Evolutionary conservation across 2,888 invertebrate species (phyloP), one percentile per base, ranked within the genome.

Genomic region (Odontocerum albicorne): DNA sequence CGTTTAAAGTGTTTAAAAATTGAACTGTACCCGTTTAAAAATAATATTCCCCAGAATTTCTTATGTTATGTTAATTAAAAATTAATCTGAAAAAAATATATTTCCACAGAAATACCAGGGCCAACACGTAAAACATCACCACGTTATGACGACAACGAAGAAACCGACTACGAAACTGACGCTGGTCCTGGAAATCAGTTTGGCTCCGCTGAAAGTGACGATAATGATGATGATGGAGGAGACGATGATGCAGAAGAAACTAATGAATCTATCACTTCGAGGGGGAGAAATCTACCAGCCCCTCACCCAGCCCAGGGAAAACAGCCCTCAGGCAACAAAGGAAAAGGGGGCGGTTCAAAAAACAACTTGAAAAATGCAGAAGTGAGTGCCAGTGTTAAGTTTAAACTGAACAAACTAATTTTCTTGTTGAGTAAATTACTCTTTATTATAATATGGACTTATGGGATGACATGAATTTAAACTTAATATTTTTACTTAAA

Each of bases 131-230:
- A 35, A 27, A 31, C 49, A 12, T 36, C 49, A 1, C 39, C 38
- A 3, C 27, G 22, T n/a, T 51, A 52, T n/a, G 55, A 55, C 43
- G 84, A 83, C 68, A 84, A 85, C 69, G 84, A 86, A 54, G 72
- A 67, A 62, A 72, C 70, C 46, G 75, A 72, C 60, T 72, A 74
- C 1, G 74, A 76, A 2, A 71, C 75, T 33, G 64, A 75, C 63
- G 73, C 75, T 65, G 74, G 72, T 1, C 84, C 86, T 61, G 84
- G 85, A 67, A 83, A 87, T 65, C 84, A 84, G 65, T 84, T 83
- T 61, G 87, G 86, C 17, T 87, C 87, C 10, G 87, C 87, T 19
- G 88, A 89, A 68, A 84, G 86, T 59, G 83, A 84, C 64, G 86
- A 87, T 62, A 82, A 82, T 65, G 83, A 82, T 46, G 76, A 76